Conservation (phyloP, 2,888 invertebrate species). For the Cosmia trapezina region DNA sequence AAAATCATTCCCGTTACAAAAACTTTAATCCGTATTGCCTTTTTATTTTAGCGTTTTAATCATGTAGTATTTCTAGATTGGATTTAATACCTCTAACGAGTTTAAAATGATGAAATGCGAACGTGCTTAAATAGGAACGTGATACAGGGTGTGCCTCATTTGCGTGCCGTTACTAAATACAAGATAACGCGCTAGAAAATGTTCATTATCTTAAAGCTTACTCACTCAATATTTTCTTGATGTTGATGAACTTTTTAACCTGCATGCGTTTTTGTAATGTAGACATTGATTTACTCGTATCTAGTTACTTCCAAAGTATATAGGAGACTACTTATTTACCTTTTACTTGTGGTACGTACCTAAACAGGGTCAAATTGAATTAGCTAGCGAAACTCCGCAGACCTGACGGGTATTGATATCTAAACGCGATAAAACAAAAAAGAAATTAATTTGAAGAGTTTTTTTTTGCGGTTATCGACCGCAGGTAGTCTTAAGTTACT, state of each 20-base stretch:
- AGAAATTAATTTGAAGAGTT: too few relatives aligned
- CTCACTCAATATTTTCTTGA: conserved; percentile 46
- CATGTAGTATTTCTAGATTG: neutral
- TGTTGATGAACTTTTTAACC: neutral
- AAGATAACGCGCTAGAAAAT: conserved; percentile 53
- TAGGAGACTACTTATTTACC: too few relatives aligned
- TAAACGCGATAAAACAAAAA: too few relatives aligned
- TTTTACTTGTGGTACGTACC: too few relatives aligned
- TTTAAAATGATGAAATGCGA: conserved; percentile 43
- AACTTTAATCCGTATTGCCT: too few relatives aligned
- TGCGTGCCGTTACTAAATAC: conserved; percentile 59
- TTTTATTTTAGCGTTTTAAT: neutral
- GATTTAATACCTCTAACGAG: conserved; percentile 30
- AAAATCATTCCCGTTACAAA: neutral
- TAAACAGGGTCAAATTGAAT: too few relatives aligned
- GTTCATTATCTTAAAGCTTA: conserved; percentile 63
- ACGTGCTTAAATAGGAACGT: conserved; percentile 22
- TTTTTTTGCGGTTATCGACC: too few relatives aligned
- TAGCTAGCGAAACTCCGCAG: too few relatives aligned
- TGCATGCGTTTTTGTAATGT: neutral
- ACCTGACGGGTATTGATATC: too few relatives aligned
- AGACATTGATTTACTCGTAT: too few relatives aligned
- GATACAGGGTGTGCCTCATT: conserved; percentile 54
- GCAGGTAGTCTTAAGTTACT: too few relatives aligned
- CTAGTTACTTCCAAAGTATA: too few relatives aligned